Base-by-base conservation (phyloP, 2,888 invertebrate genomes). In the Platypus cylindrus region DNA sequence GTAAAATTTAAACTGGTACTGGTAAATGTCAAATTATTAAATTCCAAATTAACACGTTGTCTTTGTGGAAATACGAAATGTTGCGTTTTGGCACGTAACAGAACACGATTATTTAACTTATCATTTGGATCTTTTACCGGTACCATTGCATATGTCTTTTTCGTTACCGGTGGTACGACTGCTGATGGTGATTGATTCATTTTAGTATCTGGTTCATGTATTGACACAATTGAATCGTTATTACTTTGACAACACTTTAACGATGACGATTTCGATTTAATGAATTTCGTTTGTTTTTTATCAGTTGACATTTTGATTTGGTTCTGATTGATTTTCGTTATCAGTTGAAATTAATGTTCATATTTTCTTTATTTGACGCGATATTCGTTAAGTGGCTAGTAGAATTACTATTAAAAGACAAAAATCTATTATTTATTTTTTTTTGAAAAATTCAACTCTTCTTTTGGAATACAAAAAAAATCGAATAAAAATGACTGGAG, bases 41-140 rank as follows among this genome's bases (percentile, higher is more conserved):
- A 85, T 43, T 73, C 68, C 35, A 85, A 59, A 45, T 79, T 70
- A 36, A 84, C 67, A 8, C 75, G 71, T 26, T 73, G 68, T 44
- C 79, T 68, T 45, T 58, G 61, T 11, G 70, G 67, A 36, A 72
- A 71, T 15, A 58, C 56, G 3, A 3, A 4, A 20, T 39, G 17
- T 34, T 64, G 59, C 18, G 60, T 63, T 37, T 60, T 59, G 37
- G 56, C 31, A 25, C 43, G 40, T 9, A 32, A 33, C 20, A 47
- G 47, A 28, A 48, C 46, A 40, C 55, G 54, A 36, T 55, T 56
- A 34, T 38, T 38, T 17, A 31, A 20, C 2, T n/a, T 23, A 11
- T 25, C 34, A 12, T 24, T 14, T 5, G n/a, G n/a, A 14, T 47
- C 47, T 18, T 38, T 40, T 36, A 16, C 41, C 23, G 36, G 41